A percentile compares a stretch with the other conserved stretches of the same genome.
phyloP scores from a whole-genome alignment of 2,888 invertebrate genomes.

The Electrophaes corylata region DNA sequence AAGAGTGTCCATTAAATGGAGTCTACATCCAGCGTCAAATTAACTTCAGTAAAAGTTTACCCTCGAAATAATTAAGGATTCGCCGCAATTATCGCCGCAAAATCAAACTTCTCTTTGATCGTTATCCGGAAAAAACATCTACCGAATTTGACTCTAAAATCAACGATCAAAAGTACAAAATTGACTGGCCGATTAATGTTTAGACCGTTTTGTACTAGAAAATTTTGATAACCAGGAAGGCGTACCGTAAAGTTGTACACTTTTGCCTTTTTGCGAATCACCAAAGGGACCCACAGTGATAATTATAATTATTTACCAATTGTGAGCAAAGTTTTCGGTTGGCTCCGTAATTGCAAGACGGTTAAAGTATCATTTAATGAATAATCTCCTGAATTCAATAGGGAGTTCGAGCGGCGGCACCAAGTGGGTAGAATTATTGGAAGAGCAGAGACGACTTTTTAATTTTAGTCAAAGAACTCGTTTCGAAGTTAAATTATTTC shows the following conservation, averaged over 20 bases:
- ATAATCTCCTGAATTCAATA: constrained; percentile 70
- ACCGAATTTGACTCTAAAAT: constrained; percentile 57
- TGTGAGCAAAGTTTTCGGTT: constrained; percentile 71
- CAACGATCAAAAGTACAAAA: constrained; percentile 52
- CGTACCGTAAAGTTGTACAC: constrained; percentile 71
- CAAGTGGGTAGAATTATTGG: constrained; percentile 62
- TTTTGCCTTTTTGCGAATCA: constrained; percentile 78
- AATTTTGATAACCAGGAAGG: constrained; percentile 79
- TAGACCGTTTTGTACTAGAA: constrained; percentile 60
- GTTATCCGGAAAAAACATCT: constrained; percentile 59
- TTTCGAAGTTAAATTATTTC: constrained; percentile 74
- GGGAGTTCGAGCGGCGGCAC: constrained; percentile 54
- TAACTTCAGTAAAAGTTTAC: constrained; percentile 82
- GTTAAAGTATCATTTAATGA: constrained; percentile 77
- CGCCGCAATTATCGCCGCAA: constrained; percentile 83
- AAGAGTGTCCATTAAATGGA: constrained; percentile 82
- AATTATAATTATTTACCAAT: constrained; percentile 84
- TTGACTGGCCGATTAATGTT: constrained; percentile 46
- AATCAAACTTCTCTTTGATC: constrained; percentile 82
- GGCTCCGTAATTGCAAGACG: constrained; percentile 72
- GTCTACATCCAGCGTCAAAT: constrained; percentile 78
- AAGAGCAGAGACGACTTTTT: constrained; percentile 58
- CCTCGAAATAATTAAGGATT: constrained; percentile 84
- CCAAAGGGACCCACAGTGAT: constrained; percentile 74
- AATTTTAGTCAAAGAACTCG: constrained; percentile 65